phyloP scores from a whole-genome alignment of 1,140 invertebrate species.

The Psix sp. region DNA sequence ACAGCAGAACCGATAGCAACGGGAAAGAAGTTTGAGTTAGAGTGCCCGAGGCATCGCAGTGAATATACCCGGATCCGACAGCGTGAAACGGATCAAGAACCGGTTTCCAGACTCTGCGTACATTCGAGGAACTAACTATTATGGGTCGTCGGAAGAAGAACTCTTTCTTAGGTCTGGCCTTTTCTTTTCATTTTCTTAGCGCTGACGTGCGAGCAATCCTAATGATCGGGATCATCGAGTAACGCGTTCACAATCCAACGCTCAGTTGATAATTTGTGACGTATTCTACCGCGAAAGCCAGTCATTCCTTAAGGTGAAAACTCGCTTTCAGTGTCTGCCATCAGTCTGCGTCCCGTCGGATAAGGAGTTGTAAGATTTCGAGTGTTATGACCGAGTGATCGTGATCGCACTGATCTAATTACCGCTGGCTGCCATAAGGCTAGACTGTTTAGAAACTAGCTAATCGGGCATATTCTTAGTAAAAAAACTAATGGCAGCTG shows the following conservation, averaged over 20 bases:
- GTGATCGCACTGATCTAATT: conserved; percentile 55
- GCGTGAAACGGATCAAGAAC: conserved; percentile 67
- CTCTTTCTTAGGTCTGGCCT: conserved; percentile 50
- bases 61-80: conserved; percentile 72
- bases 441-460: conserved; percentile 18
- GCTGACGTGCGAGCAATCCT: conserved; percentile 42
- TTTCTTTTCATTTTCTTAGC: conserved; percentile 32
- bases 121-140: conserved; percentile 62
- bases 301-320: conserved; percentile 30
- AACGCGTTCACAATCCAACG: conserved; percentile 16
- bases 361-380: conserved; percentile 49
- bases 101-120: conserved; percentile 65
- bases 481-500: conserved; percentile 3
- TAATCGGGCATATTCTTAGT: conserved; percentile 12
- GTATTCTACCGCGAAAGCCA: conserved; percentile 15
- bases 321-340: conserved; percentile 38
- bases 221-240: conserved; percentile 38
- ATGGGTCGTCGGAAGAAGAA: conserved; percentile 62
- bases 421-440: conserved; percentile 15
- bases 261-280: conserved; percentile 22
- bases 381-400: conserved; percentile 49
- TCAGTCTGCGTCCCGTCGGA: conserved; percentile 41
- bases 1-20: conserved; percentile 54
- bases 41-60: conserved; percentile 30
- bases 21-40: conserved; percentile 56